Evolutionary conservation across 1,140 invertebrate genomes (phyloP).

Genomic region (Pseudachorutes palmiensis): DNA sequence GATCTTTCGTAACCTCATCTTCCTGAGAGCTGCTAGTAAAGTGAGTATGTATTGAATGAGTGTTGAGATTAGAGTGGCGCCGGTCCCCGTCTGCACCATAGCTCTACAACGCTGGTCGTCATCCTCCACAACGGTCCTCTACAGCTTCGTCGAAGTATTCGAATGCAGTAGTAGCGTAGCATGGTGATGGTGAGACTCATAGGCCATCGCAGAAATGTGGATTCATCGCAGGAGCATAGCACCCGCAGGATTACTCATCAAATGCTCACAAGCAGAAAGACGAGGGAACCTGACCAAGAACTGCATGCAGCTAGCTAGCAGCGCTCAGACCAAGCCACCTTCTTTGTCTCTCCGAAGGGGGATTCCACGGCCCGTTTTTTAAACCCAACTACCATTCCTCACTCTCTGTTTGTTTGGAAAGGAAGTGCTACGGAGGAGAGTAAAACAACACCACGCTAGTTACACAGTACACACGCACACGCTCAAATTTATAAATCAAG

Average conservation of each 20-base stretch:
- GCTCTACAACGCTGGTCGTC: no score
- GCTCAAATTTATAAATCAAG: no score
- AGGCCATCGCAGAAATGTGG: background rate
- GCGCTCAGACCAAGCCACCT: no score
- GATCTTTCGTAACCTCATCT: background rate
- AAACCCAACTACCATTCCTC: background rate
- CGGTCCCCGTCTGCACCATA: no score
- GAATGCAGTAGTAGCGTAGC: no score
- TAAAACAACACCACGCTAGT: no score
- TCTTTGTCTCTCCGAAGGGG: background rate
- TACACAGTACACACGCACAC: no score
- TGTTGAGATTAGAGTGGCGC: background rate
- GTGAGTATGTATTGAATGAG: background rate
- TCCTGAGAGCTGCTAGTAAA: background rate
- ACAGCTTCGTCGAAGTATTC: no score
- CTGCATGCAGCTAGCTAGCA: no score
- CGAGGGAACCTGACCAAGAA: background rate
- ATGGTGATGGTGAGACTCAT: background rate
- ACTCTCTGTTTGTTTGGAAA: background rate
- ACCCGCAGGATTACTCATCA: background rate
- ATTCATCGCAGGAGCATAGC: background rate
- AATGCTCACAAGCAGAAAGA: background rate
- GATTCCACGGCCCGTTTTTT: background rate
- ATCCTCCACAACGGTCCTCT: no score
- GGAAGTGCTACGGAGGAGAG: background rate